phyloP scores from a whole-genome alignment of 1,140 invertebrate genomes.

The Idris sp. region DNA sequence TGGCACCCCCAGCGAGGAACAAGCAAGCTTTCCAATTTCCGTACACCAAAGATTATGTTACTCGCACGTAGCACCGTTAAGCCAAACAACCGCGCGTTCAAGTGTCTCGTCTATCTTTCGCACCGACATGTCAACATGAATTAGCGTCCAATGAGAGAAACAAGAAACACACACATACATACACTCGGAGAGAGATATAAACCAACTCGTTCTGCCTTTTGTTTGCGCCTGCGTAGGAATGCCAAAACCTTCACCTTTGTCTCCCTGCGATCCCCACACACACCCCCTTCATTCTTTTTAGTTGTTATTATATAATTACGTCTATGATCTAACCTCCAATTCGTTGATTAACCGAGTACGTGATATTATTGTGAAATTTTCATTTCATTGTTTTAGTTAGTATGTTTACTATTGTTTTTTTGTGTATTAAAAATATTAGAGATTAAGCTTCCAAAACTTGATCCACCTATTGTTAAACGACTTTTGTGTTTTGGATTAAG shows the following conservation, averaged over 20 bases:
- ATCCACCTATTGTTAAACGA: too few relatives aligned
- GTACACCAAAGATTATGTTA: slow-evolving; percentile 26
- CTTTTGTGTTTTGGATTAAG: too few relatives aligned
- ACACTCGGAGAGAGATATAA: slow-evolving; percentile 48
- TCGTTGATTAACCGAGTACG: slow-evolving; percentile 31
- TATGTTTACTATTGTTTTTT: too few relatives aligned
- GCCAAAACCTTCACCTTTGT: slow-evolving; percentile 51
- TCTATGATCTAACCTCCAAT: too few relatives aligned
- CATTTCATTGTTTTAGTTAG: too few relatives aligned
- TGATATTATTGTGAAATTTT: too few relatives aligned
- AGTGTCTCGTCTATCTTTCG: slow-evolving; percentile 54
- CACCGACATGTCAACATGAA: slow-evolving; percentile 67
- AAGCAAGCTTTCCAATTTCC: slow-evolving; percentile 56
- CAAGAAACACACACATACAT: too few relatives aligned
- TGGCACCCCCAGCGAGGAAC: slow-evolving; percentile 54
- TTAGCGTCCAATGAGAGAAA: slow-evolving; percentile 66
- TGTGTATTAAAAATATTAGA: too few relatives aligned
- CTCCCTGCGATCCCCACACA: slow-evolving; percentile 41
- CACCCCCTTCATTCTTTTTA: slow-evolving; percentile 29
- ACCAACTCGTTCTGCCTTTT: slow-evolving; percentile 61
- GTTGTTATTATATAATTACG: slow-evolving; percentile 58
- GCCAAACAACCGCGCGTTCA: slow-evolving; percentile 32
- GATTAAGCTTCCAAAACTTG: too few relatives aligned
- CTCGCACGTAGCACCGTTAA: slow-evolving; percentile 44
- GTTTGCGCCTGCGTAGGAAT: slow-evolving; percentile 66